These are phyloP conservation scores for Cryptocephalus moraei DNA, from an alignment of 2,888 invertebrate species.

Conservation along the genomic window DNA sequence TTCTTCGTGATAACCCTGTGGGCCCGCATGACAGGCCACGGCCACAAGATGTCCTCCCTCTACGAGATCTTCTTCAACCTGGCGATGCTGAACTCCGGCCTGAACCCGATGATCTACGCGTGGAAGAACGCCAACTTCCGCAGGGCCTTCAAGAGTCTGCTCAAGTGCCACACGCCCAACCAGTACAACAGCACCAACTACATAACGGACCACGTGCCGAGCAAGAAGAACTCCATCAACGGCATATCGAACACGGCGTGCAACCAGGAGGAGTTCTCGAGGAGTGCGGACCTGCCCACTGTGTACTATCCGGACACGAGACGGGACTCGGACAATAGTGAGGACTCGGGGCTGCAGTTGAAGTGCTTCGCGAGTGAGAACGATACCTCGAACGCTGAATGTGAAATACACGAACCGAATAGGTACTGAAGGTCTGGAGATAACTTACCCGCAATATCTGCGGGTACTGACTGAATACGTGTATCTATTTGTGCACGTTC, in stretches of 20 bases:
- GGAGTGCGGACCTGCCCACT: too few relatives aligned
- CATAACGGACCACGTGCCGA: constrained; percentile 44
- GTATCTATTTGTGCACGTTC: too few relatives aligned
- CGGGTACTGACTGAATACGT: too few relatives aligned
- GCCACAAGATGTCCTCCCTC: constrained; percentile 14
- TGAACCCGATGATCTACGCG: constrained; percentile 75
- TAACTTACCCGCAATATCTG: too few relatives aligned
- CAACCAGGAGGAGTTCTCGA: background rate
- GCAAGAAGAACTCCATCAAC: constrained; percentile 42
- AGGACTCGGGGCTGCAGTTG: too few relatives aligned
- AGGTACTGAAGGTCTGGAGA: too few relatives aligned
- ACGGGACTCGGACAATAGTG: too few relatives aligned
- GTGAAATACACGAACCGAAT: too few relatives aligned
- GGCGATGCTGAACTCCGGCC: constrained; percentile 69
- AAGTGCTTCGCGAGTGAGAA: too few relatives aligned
- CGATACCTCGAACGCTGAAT: too few relatives aligned
- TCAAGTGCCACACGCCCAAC: constrained; percentile 56
- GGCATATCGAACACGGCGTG: constrained; percentile 35
- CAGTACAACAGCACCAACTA: constrained; percentile 30
- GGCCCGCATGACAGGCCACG: constrained; percentile 22
- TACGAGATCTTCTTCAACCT: constrained; percentile 43
- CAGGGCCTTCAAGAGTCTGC: constrained; percentile 56
- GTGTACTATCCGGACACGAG: too few relatives aligned
- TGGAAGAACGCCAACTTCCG: constrained; percentile 77
- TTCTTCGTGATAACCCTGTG: constrained; percentile 52